Conservation (phyloP, 2,113 vertebrate species). For the Ictalurus furcatus region DNA sequence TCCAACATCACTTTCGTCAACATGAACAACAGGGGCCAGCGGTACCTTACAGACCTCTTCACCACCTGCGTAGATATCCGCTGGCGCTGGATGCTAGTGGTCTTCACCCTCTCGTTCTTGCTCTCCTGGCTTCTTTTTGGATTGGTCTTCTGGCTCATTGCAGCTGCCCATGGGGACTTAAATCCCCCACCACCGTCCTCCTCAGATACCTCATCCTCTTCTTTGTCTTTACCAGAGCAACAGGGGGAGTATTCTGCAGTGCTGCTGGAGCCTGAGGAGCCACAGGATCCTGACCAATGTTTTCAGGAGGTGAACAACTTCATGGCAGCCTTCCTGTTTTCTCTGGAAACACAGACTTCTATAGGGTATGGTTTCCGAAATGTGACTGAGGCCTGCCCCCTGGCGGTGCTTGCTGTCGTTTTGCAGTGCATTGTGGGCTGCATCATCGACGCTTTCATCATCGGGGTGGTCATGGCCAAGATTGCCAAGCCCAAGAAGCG, state of each 20-base stretch:
- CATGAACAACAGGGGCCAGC: conserved; percentile 86
- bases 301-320: conserved; percentile 88
- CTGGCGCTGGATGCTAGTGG: conserved; percentile 91
- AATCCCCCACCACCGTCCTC: conserved; percentile 44
- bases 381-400: conserved; percentile 88
- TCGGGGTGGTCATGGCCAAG: conserved; percentile 90
- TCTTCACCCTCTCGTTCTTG: conserved; percentile 89
- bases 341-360: conserved; percentile 91
- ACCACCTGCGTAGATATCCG: conserved; percentile 91
- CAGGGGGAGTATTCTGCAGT: conserved; percentile 47
- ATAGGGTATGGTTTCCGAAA: conserved; percentile 90
- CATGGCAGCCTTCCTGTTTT: conserved; percentile 88
- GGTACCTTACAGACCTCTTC: conserved; percentile 88
- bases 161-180: conserved; percentile 83
- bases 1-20: conserved; percentile 90
- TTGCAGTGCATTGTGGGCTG: conserved; percentile 91
- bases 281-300: conserved; percentile 70
- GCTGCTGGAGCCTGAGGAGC: conserved; percentile 50
- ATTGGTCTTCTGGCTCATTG: conserved; percentile 89
- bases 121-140: conserved; percentile 91
- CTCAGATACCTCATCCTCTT: conserved; percentile 19
- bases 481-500: conserved; percentile 94
- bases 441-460: conserved; percentile 90
- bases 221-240: conserved; percentile 48
- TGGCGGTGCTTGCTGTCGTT: conserved; percentile 85